phyloP scores from a whole-genome alignment of 2,888 invertebrate species.

The Campoletis raptor region DNA sequence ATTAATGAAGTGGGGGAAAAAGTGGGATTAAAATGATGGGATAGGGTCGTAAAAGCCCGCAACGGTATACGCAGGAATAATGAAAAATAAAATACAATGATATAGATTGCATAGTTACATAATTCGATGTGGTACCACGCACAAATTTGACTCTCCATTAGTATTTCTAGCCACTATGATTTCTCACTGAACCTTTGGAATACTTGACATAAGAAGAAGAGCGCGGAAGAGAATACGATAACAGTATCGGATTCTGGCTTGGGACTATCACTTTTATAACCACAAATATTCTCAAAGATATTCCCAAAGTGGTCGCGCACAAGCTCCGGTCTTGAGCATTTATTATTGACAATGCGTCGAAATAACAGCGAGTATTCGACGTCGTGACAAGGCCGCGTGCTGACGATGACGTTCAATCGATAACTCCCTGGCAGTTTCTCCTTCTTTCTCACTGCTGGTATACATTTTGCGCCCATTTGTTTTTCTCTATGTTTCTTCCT shows the following conservation, averaged over 20 bases:
- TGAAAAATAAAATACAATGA: too few relatives aligned
- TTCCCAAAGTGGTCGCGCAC: conserved; percentile 23
- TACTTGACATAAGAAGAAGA: not conserved
- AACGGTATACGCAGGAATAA: too few relatives aligned
- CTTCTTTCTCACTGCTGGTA: conserved; percentile 20
- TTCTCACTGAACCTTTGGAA: not conserved
- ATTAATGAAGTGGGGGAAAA: too few relatives aligned
- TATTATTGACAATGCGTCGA: conserved; percentile 65
- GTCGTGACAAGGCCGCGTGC: conserved; percentile 63
- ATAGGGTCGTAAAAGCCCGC: too few relatives aligned
- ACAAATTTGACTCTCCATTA: not conserved
- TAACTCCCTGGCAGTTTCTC: conserved; percentile 53
- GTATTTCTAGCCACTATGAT: not conserved
- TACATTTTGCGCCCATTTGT: not conserved
- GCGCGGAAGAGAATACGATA: not conserved
- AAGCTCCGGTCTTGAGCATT: conserved; percentile 38
- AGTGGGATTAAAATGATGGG: too few relatives aligned
- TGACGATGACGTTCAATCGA: conserved; percentile 59
- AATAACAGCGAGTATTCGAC: conserved; percentile 55
- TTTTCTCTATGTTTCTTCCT: not conserved
- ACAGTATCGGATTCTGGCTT: not conserved
- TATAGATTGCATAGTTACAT: too few relatives aligned
- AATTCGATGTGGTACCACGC: not conserved
- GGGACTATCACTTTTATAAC: conserved; percentile 4
- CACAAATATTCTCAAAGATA: conserved; percentile 9